Percentiles rank a stretch among this genome's conserved stretches.
These are phyloP conservation scores for Anoncus sp. DNA, from an alignment of 2,888 invertebrate genomes.

Conservation along the genomic window DNA sequence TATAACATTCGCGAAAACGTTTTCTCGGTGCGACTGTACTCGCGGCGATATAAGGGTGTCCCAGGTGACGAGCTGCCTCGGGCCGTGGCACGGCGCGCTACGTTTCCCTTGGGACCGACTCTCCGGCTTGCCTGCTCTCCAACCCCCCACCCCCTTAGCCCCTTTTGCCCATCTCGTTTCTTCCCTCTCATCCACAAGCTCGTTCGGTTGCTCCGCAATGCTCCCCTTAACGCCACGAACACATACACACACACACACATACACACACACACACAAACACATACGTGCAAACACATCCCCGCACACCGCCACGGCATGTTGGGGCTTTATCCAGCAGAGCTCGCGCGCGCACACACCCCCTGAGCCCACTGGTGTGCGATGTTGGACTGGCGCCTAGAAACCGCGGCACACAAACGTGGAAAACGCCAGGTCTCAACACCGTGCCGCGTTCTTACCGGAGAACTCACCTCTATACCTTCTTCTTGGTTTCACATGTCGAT, in stretches of 20 bases:
- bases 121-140: conserved; percentile 66
- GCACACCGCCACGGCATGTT: conserved; percentile 32
- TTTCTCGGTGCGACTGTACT: conserved; percentile 80
- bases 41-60: conserved; percentile 81
- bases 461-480: conserved; percentile 48
- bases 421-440: conserved; percentile 41
- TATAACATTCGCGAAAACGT: conserved; percentile 73
- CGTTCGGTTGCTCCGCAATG: conserved; percentile 61
- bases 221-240: conserved; percentile 60
- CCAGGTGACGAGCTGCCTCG: conserved; percentile 82
- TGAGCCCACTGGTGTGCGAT: conserved; percentile 50
- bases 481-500: conserved; percentile 16
- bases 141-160: conserved; percentile 49
- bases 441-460: conserved; percentile 30
- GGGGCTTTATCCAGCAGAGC: conserved; percentile 52
- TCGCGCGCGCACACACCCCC: conserved; percentile 44
- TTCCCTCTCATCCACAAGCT: conserved; percentile 64
- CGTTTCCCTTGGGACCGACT: conserved; percentile 79
- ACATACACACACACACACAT: conserved; percentile 31
- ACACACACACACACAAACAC: conserved; percentile 19
- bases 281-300: conserved; percentile 21
- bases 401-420: conserved; percentile 53
- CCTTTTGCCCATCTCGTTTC: no score
- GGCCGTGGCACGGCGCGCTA: conserved; percentile 79
- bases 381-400: conserved; percentile 55